These are phyloP conservation scores for Cebidichthys violaceus DNA, from an alignment of 2,113 vertebrate species.

Conservation along the genomic window DNA sequence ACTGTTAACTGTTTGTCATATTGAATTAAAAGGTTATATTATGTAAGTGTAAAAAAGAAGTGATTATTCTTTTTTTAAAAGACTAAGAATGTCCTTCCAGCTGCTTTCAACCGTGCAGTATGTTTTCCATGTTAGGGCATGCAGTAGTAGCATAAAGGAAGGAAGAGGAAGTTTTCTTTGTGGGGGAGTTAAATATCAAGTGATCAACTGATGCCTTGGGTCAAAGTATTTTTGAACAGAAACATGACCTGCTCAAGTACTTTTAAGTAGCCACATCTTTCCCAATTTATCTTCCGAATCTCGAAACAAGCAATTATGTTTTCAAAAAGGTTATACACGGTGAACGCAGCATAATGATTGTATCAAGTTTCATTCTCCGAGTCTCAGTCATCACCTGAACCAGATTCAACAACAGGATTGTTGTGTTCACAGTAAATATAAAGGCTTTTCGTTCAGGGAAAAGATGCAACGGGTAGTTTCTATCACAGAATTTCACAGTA, in stretches of 20 bases:
- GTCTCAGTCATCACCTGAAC: background rate
- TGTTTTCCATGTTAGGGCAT: background rate
- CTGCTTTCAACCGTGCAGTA: background rate
- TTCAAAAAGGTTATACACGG: background rate
- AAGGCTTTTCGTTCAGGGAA: background rate
- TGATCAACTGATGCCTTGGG: too few relatives aligned
- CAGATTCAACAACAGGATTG: background rate
- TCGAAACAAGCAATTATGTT: background rate
- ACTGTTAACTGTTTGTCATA: background rate
- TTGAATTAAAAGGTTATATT: background rate
- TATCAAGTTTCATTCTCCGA: background rate
- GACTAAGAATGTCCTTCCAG: too few relatives aligned
- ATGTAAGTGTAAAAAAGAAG: background rate
- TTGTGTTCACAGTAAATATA: background rate
- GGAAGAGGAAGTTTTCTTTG: conserved; percentile 30
- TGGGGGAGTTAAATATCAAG: conserved; percentile 9
- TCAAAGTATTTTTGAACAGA: background rate
- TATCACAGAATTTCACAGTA: background rate
- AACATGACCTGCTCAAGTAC: background rate
- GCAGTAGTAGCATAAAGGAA: background rate
- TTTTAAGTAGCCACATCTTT: too few relatives aligned
- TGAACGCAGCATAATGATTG: background rate
- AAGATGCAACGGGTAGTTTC: too few relatives aligned
- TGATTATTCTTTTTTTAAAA: background rate
- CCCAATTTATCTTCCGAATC: background rate